Base-by-base conservation (phyloP, 1,140 invertebrate species). In the Megalopta genalis region DNA sequence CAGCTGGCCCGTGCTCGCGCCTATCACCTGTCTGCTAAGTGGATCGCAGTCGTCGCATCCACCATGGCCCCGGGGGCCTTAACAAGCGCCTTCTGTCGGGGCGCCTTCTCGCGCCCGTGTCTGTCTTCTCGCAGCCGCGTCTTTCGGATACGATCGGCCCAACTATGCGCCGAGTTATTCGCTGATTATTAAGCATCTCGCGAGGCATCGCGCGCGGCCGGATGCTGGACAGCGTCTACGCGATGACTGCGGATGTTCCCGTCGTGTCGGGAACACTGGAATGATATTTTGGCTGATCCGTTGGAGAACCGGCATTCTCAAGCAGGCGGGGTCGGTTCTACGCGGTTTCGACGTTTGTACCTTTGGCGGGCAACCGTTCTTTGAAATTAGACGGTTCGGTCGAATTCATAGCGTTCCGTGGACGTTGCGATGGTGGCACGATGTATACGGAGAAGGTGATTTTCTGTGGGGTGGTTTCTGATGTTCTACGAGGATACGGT, bases 1-100 rank as follows among this genome's bases (percentile, higher is more conserved):
- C 23, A 93, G 93, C 72, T 95, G 94, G 95, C 92, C 91, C 1
- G 82, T 94, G 18, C 89, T 94, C 3, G 93, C 94, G 10, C 95
- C 95, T 25, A 46, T 93, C 49, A 93, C 93, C 62, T 86, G 84
- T 54, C 59, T 86, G 62, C 81, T 86, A 86, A 85, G 84, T 80
- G 23, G 32, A 82, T 67, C 39, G 62, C 70, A 32, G 39, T n/a
- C n/a, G 71, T 77, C 76, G 32, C n/a, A 27, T 10, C 60, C 23
- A 16, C 14, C 39, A 1, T 27, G 42, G 32, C 1, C 32, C n/a
- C 46, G 59, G 23, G 27, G n/a, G 9, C 66, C 70, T 59, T 65
- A 49, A 60, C 62, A n/a, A 23, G 39, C 57, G 21, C 23, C 4
- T 21, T 12, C 2, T n/a, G n/a, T n/a, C n/a, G n/a, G n/a, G n/a